Percentiles rank a stretch among this genome's conserved stretches.
Conservation (phyloP, 2,888 invertebrate genomes). For the Branchinecta sandiegonensis region DNA sequence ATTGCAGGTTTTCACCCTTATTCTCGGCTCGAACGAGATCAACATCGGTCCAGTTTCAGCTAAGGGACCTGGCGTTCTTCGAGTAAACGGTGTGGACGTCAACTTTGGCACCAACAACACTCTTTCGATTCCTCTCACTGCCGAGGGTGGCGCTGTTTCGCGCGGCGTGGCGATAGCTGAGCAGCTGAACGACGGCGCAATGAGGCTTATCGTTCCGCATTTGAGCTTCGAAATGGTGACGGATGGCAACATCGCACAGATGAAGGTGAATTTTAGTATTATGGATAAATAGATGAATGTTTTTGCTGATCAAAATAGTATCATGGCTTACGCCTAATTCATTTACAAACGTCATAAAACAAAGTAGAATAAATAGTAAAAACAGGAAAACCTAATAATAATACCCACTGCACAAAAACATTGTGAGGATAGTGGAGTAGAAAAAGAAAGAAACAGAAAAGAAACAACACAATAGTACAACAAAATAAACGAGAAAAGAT, state of each 20-base stretch:
- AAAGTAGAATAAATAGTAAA: too few species aligned
- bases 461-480: too few species aligned
- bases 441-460: too few species aligned
- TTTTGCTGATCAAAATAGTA: too few species aligned
- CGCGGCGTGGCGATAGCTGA: not conserved
- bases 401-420: too few species aligned
- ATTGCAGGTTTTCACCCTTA: not conserved
- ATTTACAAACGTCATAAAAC: too few species aligned
- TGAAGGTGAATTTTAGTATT: not conserved
- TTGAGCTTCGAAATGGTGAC: slow-evolving; percentile 12
- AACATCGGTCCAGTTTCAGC: not conserved
- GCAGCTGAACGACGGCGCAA: not conserved
- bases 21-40: not conserved
- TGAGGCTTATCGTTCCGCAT: not conserved
- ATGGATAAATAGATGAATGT: too few species aligned
- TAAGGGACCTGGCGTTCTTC: not conserved
- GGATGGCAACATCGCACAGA: not conserved
- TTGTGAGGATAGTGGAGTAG: too few species aligned
- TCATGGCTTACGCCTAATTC: too few species aligned
- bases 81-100: slow-evolving; percentile 1
- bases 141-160: not conserved
- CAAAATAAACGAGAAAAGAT: too few species aligned
- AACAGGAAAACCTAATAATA: too few species aligned
- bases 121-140: not conserved
- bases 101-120: slow-evolving; percentile 5